A percentile compares a stretch with the other conserved stretches of the same genome.
Conservation (phyloP, 2,113 vertebrate species). For the Microcebus ravelobensis region DNA sequence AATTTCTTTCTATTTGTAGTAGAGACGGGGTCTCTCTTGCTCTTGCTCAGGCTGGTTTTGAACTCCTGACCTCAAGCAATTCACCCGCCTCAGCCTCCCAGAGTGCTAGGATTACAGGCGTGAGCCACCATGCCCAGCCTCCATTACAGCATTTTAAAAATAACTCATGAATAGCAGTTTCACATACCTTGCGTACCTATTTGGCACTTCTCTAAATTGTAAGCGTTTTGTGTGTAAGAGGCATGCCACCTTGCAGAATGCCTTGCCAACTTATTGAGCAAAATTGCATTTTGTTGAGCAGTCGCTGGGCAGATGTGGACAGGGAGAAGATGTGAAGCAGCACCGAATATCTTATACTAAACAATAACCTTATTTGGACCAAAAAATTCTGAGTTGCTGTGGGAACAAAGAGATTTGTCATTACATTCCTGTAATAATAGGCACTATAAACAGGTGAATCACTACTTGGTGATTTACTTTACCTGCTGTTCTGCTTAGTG, state of each 20-base stretch:
- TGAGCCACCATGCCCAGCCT: too few species aligned
- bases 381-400: constrained; percentile 11
- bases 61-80: too few species aligned
- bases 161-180: not conserved
- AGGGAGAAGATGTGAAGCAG: not conserved
- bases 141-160: not conserved
- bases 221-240: not conserved
- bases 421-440: not conserved
- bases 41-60: too few species aligned
- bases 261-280: not conserved
- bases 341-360: not conserved
- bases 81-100: too few species aligned
- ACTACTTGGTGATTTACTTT: too few species aligned
- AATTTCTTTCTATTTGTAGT: too few species aligned
- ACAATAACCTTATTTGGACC: constrained; percentile 14
- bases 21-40: too few species aligned
- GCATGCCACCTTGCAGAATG: not conserved
- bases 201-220: not conserved
- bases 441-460: not conserved
- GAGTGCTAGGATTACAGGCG: too few species aligned
- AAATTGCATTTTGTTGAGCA: not conserved
- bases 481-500: not conserved
- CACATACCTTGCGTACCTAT: not conserved
- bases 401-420: constrained; percentile 15
- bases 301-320: not conserved